These are phyloP conservation scores for Epizoanthus ramosus DNA, from an alignment of 92 coral and sea anemone species.

Conservation along the genomic window DNA sequence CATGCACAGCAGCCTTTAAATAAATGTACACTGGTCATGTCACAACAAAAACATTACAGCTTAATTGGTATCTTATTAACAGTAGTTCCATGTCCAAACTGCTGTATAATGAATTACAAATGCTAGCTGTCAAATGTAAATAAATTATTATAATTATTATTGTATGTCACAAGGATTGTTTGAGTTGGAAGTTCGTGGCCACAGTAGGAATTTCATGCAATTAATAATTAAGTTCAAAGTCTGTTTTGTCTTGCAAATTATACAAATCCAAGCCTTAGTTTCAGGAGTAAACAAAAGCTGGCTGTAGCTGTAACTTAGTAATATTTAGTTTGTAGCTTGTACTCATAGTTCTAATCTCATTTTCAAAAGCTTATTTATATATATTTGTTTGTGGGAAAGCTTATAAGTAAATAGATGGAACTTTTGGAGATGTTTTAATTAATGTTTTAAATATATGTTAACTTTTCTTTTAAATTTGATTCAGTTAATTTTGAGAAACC, in stretches of 20 bases:
- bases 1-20: too few species aligned
- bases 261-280: not conserved
- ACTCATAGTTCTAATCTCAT: not conserved
- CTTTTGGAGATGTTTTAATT: not conserved
- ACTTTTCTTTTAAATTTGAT: too few species aligned
- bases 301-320: not conserved
- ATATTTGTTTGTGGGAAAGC: not conserved
- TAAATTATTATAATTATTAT: too few species aligned
- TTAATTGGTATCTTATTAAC: too few species aligned
- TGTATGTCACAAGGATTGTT: not conserved
- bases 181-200: not conserved
- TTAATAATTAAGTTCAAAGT: not conserved
- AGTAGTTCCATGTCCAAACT: too few species aligned
- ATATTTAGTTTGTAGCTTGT: not conserved
- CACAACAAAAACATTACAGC: too few species aligned
- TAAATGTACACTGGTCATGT: too few species aligned
- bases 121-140: too few species aligned
- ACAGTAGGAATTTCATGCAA: not conserved
- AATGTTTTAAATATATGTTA: not conserved
- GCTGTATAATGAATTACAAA: too few species aligned
- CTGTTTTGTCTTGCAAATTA: slow-evolving; percentile 1
- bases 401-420: not conserved
- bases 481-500: too few species aligned
- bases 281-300: not conserved
- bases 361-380: not conserved